These are phyloP conservation scores for Sminthopsis crassicaudata DNA, from an alignment of 2,113 vertebrate species.

Conservation along the genomic window DNA sequence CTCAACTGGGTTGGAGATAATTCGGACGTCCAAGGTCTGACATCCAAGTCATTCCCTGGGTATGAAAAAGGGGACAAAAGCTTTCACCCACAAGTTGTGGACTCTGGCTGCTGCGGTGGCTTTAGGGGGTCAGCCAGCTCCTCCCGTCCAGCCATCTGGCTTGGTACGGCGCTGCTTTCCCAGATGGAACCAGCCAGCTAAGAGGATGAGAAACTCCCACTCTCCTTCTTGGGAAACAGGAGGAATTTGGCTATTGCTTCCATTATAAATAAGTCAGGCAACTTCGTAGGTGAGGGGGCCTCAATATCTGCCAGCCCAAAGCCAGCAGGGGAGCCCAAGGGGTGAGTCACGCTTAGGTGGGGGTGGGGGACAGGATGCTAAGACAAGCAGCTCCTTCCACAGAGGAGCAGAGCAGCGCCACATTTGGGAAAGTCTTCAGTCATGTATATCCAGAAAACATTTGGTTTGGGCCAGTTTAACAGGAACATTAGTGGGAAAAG, in stretches of 20 bases:
- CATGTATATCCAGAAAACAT: neutral
- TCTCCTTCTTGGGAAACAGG: conserved; percentile 68
- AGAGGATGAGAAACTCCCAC: conserved; percentile 43
- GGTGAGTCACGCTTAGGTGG: conserved; percentile 40
- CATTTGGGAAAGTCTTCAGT: conserved; percentile 16
- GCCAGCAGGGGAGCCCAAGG: conserved; percentile 39
- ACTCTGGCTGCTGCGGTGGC: neutral
- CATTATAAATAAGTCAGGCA: conserved; percentile 80
- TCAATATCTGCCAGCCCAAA: conserved; percentile 42
- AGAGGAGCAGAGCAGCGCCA: neutral
- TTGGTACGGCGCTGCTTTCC: conserved; percentile 26
- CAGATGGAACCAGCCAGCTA: conserved; percentile 52
- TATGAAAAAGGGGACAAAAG: neutral
- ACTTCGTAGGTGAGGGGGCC: conserved; percentile 70
- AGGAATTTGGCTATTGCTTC: conserved; percentile 71
- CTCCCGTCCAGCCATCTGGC: conserved; percentile 34
- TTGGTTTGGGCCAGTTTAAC: conserved; percentile 22
- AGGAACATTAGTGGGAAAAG: conserved; percentile 28
- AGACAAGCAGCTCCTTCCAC: conserved; percentile 37
- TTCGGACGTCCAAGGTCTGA: neutral
- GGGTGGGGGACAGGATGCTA: neutral
- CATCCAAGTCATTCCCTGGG: neutral
- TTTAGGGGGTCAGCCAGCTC: neutral
- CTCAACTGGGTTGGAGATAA: neutral
- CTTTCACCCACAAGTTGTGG: neutral